Base-by-base conservation (phyloP, 2,113 vertebrate genomes). In the Cygnus atratus region DNA sequence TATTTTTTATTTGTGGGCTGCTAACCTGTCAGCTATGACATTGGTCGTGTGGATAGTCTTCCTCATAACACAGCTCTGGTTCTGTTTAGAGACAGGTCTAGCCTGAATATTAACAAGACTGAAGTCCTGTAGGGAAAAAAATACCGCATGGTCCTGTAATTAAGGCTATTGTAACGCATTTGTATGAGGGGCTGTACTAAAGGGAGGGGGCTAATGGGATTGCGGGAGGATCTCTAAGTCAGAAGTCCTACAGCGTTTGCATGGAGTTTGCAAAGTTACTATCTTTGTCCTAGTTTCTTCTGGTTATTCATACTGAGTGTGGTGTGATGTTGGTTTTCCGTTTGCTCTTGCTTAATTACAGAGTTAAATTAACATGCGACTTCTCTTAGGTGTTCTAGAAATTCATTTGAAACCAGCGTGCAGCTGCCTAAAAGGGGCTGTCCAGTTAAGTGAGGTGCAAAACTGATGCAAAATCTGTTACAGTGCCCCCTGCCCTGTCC, bases 291-390 rank as follows among this genome's bases (percentile, higher is more conserved):
- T 76, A 5, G 28, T 93, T 95, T 88, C 26, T 91, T 87, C 66
- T 72, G 80, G 82, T 59, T 58, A 73, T 50, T 81, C 44, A 2
- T 43, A 37, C 3, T 92, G 73, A 65, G 37, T 76, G 41, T 16
- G 4, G 5, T 66, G 57, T 83, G 68, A 52, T 89, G 70, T 82
- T 90, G 22, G 41, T 61, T 84, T 89, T 94, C 10, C 52, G 44
- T 90, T 95, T 87, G 54, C 58, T 62, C 24, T 91, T 88, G 14
- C 44, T 92, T 86, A 85, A 73, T 95, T 94, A 65, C 29, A 61
- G 26, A 67, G 43, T 82, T 81, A 62, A 88, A 82, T 86, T 71
- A 84, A 82, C 88, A 13, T 1, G 6, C 65, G 71, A 68, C 39
- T 85, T 59, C 66, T 63, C 29, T 90, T 83, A 17, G 0, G 0